phyloP scores from a whole-genome alignment of 2,797 vertebrate genomes.

The Epinephelus malabaricus region DNA sequence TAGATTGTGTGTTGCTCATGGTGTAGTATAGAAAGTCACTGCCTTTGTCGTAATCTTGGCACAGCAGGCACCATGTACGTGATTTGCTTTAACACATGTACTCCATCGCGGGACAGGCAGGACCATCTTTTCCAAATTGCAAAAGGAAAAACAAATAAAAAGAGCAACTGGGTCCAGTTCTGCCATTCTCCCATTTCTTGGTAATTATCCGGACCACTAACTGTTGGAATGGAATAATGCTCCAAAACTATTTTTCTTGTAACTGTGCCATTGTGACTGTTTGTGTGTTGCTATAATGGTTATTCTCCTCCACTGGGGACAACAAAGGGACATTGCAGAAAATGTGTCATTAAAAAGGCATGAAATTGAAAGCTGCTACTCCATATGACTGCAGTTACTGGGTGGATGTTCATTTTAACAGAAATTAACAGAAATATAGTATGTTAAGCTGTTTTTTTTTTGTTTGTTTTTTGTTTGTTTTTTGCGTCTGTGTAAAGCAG shows the following conservation, averaged over 20 bases:
- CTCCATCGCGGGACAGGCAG: slow-evolving; percentile 15
- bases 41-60: slow-evolving; percentile 25
- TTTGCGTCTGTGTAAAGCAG: neutral
- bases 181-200: slow-evolving; percentile 69
- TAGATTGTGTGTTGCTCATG: slow-evolving; percentile 1
- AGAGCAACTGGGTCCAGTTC: slow-evolving; percentile 42
- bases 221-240: slow-evolving; percentile 70
- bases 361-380: slow-evolving; percentile 75
- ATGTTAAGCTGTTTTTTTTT: neutral
- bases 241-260: slow-evolving; percentile 60
- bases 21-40: slow-evolving; percentile 35
- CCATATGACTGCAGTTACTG: slow-evolving; percentile 58
- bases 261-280: slow-evolving; percentile 57
- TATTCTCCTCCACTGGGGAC: slow-evolving; percentile 60
- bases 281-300: slow-evolving; percentile 68
- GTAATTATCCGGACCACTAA: slow-evolving; percentile 82
- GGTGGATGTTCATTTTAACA: slow-evolving; percentile 43
- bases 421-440: slow-evolving; percentile 6
- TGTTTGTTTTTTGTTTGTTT: neutral
- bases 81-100: slow-evolving; percentile 48
- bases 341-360: slow-evolving; percentile 73
- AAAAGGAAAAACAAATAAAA: slow-evolving; percentile 41
- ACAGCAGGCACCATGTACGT: slow-evolving; percentile 23
- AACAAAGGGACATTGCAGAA: slow-evolving; percentile 44
- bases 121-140: slow-evolving; percentile 44